Evolutionary conservation across 1,140 invertebrate species (phyloP), one percentile per base, ranked within the genome.

Genomic region (Whitmania pigra): DNA sequence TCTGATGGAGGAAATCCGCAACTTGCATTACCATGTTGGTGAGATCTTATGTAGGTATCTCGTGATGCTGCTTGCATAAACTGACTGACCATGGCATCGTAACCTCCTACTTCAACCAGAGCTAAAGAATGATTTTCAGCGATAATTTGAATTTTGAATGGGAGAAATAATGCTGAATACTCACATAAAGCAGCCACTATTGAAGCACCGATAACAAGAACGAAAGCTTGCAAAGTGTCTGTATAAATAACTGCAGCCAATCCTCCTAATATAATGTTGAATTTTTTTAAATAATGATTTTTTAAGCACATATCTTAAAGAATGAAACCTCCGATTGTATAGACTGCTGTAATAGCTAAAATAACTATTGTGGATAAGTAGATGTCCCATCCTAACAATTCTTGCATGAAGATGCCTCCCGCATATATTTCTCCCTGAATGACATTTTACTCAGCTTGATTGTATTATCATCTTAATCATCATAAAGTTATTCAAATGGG

Each of bases 201-300:
- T 67, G 84, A 80, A 4, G 85, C 82, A 67, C 85, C 86, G 70
- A 83, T 78, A 15, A 87, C 73, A 85, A 86, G 87, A 29, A 86
- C 83, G 73, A 87, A 77, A 3, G 85, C 85, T 76, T 87, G 86
- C 5, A 86, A 82, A 74, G 84, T 84, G 75, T 87, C 86, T 3
- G 86, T 87, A 84, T 84, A 86, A 43, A 86, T 86, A n/a, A 86
- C 86, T 68, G 85, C 84, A 22, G 84, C 83, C 22, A 86, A 78
- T 7, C 85, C 85, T 69, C 85, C 82, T 83, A 72, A 53, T 76
- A 73, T 76, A 73, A 53, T 78, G 77, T 22, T 67, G 74, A 57
- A 63, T 53, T 31, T 25, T 31, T 17, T 43, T 27, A 9, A 31
- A 53, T 18, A 54, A 11, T 53, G 69, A 54, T 7, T 7, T 18